These are phyloP conservation scores for Ametastegia equiseti DNA, from an alignment of 2,888 invertebrate genomes.

Conservation along the genomic window DNA sequence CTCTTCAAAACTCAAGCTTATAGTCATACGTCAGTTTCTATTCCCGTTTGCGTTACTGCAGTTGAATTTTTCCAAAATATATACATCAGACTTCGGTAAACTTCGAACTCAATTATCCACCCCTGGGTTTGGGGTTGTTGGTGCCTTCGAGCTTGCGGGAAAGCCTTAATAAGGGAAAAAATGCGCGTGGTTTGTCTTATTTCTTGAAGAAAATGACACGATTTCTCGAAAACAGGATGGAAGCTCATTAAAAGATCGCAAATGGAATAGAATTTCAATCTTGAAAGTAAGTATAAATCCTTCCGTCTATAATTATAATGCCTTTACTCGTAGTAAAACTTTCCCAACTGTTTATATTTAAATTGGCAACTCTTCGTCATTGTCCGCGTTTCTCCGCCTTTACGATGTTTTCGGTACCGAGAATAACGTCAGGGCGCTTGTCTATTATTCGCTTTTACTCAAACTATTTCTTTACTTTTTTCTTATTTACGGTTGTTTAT, in stretches of 20 bases:
- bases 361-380: conserved; percentile 59
- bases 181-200: neutral
- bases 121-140: neutral
- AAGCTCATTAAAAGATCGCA: neutral
- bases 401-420: conserved; percentile 48
- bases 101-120: conserved; percentile 23
- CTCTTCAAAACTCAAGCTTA: neutral
- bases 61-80: conserved; percentile 14
- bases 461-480: neutral
- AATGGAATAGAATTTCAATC: neutral
- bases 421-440: no score
- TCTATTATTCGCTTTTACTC: neutral
- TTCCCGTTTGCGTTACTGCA: neutral
- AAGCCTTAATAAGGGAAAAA: no score
- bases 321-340: conserved; percentile 70
- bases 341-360: conserved; percentile 62
- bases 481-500: neutral
- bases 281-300: neutral
- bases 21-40: neutral
- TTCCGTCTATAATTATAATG: conserved; percentile 65
- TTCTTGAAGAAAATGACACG: neutral
- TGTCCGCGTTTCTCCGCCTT: conserved; percentile 53
- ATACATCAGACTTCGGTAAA: conserved; percentile 10
- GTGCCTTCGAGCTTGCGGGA: no score
- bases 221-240: neutral